Evolutionary conservation across 2,888 invertebrate genomes (phyloP), one percentile per base, ranked within the genome.

Genomic region (Dryococelus australis): DNA sequence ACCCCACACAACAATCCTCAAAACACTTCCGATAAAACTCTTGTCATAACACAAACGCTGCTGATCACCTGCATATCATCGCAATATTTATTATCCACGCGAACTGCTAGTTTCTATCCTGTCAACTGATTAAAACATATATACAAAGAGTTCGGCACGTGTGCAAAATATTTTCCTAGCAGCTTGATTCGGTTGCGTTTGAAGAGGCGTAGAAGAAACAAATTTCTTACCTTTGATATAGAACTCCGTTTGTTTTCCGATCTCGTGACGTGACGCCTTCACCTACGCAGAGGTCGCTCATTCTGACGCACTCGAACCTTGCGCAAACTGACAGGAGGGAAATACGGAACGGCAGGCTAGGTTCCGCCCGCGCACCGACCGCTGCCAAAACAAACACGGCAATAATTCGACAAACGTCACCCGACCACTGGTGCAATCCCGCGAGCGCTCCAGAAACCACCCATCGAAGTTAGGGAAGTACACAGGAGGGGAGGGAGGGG

Each of bases 351-450:
- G n/a, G 35, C n/a, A 10, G 84, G 13, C 10, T n/a, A 20, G 84
- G 84, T 24, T 43, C 43, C 84, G 85, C 10, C 85, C 43, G 47
- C 85, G 27, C 47, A 27, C 51, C 85, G 43, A 43, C 43, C 85
- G 27, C 24, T 27, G n/a, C 85, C 43, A 85, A 27, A 35, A 53
- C 85, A 20, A 53, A 47, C 85, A 85, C 84, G 35, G 85, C 85
- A 26, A 53, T 85, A 53, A 65, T 65, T n/a, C 65, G 65, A 65
- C 65, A 65, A 65, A 65, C 65, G 65, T 65, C 65, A 65, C 65
- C 65, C 65, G 65, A 65, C 65, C 65, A 65, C 65, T 65, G 65
- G 65, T 65, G 65, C 65, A 65, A 65, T n/a, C 47, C 65, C 65
- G 65, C 65, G n/a, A n/a, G 65, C 65, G 65, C 65, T 65, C 65